phyloP scores from a whole-genome alignment of 2,888 invertebrate genomes.

The Hipparchia sbordonii region DNA sequence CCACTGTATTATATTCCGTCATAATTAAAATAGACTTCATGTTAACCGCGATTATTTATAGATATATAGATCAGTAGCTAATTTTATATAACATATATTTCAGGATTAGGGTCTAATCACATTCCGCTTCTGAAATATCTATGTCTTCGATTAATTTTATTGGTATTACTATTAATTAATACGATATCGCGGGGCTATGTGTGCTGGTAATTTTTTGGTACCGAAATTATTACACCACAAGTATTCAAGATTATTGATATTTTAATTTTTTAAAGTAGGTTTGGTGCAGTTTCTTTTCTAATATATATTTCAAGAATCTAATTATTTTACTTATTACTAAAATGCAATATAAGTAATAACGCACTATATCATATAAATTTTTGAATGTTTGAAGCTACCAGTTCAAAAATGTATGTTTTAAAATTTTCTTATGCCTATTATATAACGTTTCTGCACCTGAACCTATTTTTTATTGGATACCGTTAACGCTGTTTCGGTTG shows the following conservation, averaged over 20 bases:
- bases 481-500: constrained; percentile 59
- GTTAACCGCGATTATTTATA: constrained; percentile 63
- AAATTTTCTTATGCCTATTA: no score
- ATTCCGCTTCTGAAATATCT: constrained; percentile 24
- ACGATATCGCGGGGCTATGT: background rate
- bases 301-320: background rate
- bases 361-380: background rate
- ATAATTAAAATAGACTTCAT: constrained; percentile 61
- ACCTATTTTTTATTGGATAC: constrained; percentile 18
- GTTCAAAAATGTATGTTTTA: no score
- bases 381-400: background rate
- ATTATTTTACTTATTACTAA: background rate
- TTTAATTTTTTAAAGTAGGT: background rate
- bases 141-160: background rate
- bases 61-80: constrained; percentile 63
- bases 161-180: background rate
- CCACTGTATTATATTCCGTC: constrained; percentile 71
- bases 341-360: background rate
- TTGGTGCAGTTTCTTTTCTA: background rate
- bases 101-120: constrained; percentile 23
- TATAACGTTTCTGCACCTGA: constrained; percentile 16
- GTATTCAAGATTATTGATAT: background rate
- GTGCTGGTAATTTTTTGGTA: background rate
- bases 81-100: constrained; percentile 65
- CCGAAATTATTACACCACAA: background rate